Evolutionary conservation across 2,797 vertebrate genomes (phyloP).

Genomic region (Sebastes dallii): DNA sequence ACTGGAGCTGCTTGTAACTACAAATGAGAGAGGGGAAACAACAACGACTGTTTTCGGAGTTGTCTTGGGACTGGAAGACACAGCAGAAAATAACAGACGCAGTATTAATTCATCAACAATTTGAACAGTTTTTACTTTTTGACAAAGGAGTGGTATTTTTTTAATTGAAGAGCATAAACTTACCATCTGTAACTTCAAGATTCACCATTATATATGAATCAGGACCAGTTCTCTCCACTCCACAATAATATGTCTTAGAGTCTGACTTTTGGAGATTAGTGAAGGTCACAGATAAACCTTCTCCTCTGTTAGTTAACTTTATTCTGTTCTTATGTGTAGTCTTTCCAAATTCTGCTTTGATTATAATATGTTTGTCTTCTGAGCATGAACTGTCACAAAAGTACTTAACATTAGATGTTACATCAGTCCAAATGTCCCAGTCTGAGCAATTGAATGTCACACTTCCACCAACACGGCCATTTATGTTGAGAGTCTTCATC

Average conservation of each 20-base stretch:
- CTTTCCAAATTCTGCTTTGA: not conserved
- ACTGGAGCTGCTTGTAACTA: not conserved
- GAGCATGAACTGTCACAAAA: not conserved
- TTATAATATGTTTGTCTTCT: rapidly evolving
- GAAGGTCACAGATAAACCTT: constrained; percentile 25
- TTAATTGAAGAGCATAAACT: not conserved
- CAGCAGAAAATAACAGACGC: not conserved
- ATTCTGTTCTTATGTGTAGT: rapidly evolving
- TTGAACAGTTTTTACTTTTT: not conserved
- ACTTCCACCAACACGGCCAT: not conserved
- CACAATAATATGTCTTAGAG: constrained; percentile 16
- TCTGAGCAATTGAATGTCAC: not conserved
- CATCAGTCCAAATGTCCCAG: rapidly evolving
- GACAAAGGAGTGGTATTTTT: not conserved
- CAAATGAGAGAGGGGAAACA: not conserved
- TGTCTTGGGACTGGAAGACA: not conserved
- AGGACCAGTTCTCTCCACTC: rapidly evolving
- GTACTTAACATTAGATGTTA: not conserved
- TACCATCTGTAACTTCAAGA: constrained; percentile 24
- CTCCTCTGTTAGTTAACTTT: not conserved
- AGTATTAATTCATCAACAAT: not conserved
- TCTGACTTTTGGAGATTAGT: constrained; percentile 23
- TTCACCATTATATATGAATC: not conserved
- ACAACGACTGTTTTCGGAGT: not conserved
- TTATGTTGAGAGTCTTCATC: not conserved